Base-by-base conservation (phyloP, 2,797 vertebrate genomes). In the Intellagama lesueurii region DNA sequence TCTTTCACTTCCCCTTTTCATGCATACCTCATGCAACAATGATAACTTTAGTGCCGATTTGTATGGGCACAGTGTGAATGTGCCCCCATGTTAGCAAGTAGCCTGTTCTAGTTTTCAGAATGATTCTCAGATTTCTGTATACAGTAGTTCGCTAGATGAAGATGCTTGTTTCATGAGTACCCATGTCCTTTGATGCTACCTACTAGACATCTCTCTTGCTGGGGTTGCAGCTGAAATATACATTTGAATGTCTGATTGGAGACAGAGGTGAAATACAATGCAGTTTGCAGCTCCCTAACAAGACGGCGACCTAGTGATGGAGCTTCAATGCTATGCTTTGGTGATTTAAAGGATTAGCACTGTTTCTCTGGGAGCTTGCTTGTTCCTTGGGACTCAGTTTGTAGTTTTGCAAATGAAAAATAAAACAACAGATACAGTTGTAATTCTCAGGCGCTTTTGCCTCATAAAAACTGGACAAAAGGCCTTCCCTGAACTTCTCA, bases 1-100 rank as follows among this genome's bases (percentile, higher is more conserved):
- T 14, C 49, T 70, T 87, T 87, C 44, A 56, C n/a, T 79, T 79
- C 82, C 69, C 32, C 49, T 14, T 87, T 60, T 81, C 86, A n/a
- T 64, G 47, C 44, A 56, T 73, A 47, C n/a, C 52, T 19, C 75
- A 69, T 77, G 47, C 32, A 72, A 80, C 30, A 9, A 1, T 80
- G 49, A 30, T 47, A 72, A 40, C 32, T 85, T 22, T 49, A 72
- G 22, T 44, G 35, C 12, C 35, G 66, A 80, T 88, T 88, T 83
- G 12, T 75, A n/a, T 76, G 8, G 14, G 47, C 35, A 19, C 32
- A 64, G 56, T 49, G n/a, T 69, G 64, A 30, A 72, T n/a, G n/a
- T 56, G 14, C 60, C 60, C 60, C 60, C 28, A 22, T 87, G 80
- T 70, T 72, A 66, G 30, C 16, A 35, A 69, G 30, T 16, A 77